Percentiles rank a stretch among this genome's conserved stretches.
Evolutionary conservation across 2,797 vertebrate species (phyloP).

Genomic region (Enteromius anoplus): DNA sequence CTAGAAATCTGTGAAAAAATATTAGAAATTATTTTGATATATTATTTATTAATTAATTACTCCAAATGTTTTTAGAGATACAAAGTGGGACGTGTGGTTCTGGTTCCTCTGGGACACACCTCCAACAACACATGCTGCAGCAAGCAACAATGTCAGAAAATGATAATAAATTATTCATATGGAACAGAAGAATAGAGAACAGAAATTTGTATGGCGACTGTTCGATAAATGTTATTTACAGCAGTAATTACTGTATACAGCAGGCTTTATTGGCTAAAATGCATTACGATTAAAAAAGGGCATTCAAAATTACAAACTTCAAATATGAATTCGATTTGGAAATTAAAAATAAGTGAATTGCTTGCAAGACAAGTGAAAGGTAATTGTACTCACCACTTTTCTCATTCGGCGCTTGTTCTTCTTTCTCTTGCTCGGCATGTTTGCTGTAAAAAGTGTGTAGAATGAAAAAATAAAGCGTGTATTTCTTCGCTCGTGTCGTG

Average conservation of each 20-base stretch:
- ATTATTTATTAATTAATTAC: neutral
- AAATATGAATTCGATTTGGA: neutral
- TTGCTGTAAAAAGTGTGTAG: conserved; percentile 34
- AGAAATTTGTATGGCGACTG: neutral
- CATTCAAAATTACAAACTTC: too few relatives aligned
- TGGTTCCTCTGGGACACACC: conserved; percentile 3
- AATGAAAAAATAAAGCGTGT: neutral
- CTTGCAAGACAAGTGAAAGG: neutral
- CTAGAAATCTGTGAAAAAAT: neutral
- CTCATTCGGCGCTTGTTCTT: conserved; percentile 79
- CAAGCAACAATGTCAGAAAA: neutral
- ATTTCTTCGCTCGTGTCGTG: neutral
- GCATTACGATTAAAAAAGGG: neutral
- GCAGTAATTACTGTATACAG: too few relatives aligned
- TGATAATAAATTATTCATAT: neutral
- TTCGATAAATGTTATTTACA: neutral
- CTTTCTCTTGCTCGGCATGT: conserved; percentile 80
- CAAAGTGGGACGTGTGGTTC: neutral
- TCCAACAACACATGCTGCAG: neutral
- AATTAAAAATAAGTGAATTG: neutral
- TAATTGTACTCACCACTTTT: conserved; percentile 71
- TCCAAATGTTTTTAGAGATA: neutral
- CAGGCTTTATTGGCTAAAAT: neutral
- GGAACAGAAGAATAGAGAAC: neutral
- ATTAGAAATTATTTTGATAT: neutral